These are phyloP conservation scores for Caenorhabditis plicata DNA, from an alignment of 2,888 invertebrate genomes.

Conservation along the genomic window DNA sequence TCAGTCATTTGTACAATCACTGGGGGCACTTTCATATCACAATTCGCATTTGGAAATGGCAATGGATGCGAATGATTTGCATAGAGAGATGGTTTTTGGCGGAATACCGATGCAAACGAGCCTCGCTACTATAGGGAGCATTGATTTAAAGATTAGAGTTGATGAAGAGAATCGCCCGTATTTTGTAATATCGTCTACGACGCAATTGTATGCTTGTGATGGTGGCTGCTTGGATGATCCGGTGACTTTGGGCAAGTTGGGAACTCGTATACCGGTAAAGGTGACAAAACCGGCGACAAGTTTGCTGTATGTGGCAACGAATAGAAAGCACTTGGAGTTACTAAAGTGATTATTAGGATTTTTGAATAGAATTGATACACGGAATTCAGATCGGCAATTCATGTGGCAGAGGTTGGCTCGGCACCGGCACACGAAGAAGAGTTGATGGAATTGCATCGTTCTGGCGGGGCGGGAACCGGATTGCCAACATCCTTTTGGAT, in stretches of 20 bases:
- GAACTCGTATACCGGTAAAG: constrained; percentile 44
- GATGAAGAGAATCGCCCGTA: constrained; percentile 44
- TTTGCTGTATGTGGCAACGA: constrained; percentile 85
- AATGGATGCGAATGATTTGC: constrained; percentile 85
- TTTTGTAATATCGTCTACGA: constrained; percentile 38
- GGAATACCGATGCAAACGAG: constrained; percentile 30
- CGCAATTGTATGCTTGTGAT: constrained; percentile 76
- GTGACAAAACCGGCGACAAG: constrained; percentile 79
- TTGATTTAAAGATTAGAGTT: constrained; percentile 30
- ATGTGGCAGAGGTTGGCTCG: constrained; percentile 64
- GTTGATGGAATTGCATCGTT: constrained; percentile 79
- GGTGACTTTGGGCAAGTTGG: constrained; percentile 67
- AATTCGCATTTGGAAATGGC: constrained; percentile 88
- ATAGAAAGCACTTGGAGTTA: constrained; percentile 85
- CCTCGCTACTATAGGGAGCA: constrained; percentile 24
- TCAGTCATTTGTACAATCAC: constrained; percentile 83
- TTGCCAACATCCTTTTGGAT: constrained; percentile 89
- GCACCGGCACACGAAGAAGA: constrained; percentile 89
- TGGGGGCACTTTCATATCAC: constrained; percentile 83
- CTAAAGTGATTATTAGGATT: constrained; percentile 70
- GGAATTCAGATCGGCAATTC: constrained; percentile 36
- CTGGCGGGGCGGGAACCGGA: constrained; percentile 83
- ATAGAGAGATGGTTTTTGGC: constrained; percentile 70
- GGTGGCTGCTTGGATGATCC: constrained; percentile 89
- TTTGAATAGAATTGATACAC: not conserved